These are phyloP conservation scores for Idaea straminata DNA, from an alignment of 2,888 invertebrate genomes.

Conservation along the genomic window DNA sequence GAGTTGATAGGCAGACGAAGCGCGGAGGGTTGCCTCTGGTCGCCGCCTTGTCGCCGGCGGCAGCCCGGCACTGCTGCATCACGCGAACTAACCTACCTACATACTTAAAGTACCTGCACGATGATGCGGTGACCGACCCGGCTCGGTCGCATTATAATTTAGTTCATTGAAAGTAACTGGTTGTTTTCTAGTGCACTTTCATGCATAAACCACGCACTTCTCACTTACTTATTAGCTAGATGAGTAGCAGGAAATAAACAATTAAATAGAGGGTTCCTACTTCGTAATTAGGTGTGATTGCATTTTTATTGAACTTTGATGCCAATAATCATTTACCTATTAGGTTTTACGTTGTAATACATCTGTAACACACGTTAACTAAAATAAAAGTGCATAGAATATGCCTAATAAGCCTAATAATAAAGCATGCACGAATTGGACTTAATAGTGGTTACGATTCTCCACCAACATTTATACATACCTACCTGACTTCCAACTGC, in stretches of 20 bases:
- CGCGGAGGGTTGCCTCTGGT: conserved; percentile 4
- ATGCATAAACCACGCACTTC: conserved; percentile 24
- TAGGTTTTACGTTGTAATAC: no score
- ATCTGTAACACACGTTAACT: background rate
- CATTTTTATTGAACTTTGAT: no score
- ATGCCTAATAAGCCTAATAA: background rate
- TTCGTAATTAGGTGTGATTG: no score
- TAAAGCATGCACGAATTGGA: no score
- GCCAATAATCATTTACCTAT: no score
- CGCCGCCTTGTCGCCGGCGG: conserved; percentile 7
- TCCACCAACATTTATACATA: no score
- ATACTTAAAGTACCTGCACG: background rate
- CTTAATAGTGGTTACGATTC: no score
- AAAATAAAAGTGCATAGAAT: background rate
- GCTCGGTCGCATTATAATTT: conserved; percentile 39
- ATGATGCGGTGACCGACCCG: conserved; percentile 13
- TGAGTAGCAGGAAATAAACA: background rate
- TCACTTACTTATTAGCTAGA: background rate
- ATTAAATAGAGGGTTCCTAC: background rate
- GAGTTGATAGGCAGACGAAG: background rate
- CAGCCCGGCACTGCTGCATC: conserved; percentile 12
- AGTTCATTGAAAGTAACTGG: conserved; percentile 47
- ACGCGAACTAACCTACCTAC: conserved; percentile 4
- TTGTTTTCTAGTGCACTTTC: conserved; percentile 46
- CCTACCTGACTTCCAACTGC: background rate